Evolutionary conservation across 2,113 vertebrate species (phyloP).

Genomic region (Diadophis punctatus): DNA sequence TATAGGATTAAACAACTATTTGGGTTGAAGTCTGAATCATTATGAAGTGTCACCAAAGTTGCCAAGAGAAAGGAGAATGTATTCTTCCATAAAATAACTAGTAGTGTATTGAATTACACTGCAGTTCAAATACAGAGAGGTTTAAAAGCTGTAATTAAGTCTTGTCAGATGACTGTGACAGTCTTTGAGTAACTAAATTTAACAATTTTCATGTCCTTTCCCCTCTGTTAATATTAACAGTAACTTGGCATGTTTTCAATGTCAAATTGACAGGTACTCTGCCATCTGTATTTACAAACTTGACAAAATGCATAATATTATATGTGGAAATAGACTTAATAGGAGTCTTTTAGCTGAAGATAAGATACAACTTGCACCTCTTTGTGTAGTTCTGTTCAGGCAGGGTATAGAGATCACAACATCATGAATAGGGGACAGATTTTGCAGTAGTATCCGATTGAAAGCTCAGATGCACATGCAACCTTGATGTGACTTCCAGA

Average conservation of each 20-base stretch:
- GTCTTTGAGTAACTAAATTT: neutral
- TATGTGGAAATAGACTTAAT: neutral
- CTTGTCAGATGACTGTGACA: neutral
- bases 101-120: neutral
- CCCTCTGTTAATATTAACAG: neutral
- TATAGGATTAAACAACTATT: neutral
- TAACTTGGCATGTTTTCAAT: neutral
- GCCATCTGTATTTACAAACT: neutral
- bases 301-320: neutral
- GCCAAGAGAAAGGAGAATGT: neutral
- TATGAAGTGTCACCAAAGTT: neutral
- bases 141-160: neutral
- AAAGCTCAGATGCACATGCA: neutral
- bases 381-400: neutral
- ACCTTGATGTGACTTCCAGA: neutral
- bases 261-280: neutral
- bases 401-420: neutral
- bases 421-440: neutral
- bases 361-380: neutral
- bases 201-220: neutral
- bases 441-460: neutral
- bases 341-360: neutral
- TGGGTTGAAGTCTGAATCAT: neutral
- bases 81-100: neutral
- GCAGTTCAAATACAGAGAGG: neutral